These are phyloP conservation scores for Tachina fera DNA, from an alignment of 2,888 invertebrate genomes.

Conservation along the genomic window DNA sequence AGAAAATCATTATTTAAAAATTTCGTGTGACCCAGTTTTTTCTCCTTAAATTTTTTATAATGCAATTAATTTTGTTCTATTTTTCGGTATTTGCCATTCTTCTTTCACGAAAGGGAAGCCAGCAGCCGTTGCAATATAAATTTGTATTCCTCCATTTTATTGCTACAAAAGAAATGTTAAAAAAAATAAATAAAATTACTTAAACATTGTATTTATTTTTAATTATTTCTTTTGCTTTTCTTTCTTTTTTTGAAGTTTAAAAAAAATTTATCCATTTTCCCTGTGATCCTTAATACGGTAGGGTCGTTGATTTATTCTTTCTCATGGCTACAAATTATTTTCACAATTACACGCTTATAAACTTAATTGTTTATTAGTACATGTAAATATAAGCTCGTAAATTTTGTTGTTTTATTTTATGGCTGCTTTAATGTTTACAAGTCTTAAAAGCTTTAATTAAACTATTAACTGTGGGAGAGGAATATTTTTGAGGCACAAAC, in stretches of 20 bases:
- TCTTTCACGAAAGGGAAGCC: too few relatives aligned
- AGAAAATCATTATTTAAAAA: too few relatives aligned
- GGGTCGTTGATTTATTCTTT: neutral
- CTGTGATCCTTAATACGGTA: neutral
- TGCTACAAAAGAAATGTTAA: too few relatives aligned
- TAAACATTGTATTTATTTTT: constrained; percentile 15
- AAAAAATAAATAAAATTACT: too few relatives aligned
- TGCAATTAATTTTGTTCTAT: too few relatives aligned
- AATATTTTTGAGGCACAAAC: neutral
- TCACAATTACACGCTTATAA: neutral
- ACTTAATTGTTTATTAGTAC: constrained; percentile 1
- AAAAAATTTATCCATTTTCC: neutral
- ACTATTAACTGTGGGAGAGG: neutral
- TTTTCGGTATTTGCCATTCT: too few relatives aligned
- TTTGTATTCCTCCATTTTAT: too few relatives aligned
- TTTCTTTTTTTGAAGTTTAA: neutral
- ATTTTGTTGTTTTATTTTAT: neutral
- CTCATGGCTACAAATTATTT: constrained; percentile 1
- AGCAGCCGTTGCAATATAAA: too few relatives aligned
- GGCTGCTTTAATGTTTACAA: constrained; percentile 1
- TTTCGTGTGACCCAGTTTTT: too few relatives aligned
- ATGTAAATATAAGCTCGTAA: constrained; percentile 17
- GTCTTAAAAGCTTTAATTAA: constrained; percentile 18
- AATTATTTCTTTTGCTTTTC: neutral
- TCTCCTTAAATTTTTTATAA: too few relatives aligned